Evolutionary conservation across 2,888 invertebrate species (phyloP).

Genomic region (Drosophila emarginata): DNA sequence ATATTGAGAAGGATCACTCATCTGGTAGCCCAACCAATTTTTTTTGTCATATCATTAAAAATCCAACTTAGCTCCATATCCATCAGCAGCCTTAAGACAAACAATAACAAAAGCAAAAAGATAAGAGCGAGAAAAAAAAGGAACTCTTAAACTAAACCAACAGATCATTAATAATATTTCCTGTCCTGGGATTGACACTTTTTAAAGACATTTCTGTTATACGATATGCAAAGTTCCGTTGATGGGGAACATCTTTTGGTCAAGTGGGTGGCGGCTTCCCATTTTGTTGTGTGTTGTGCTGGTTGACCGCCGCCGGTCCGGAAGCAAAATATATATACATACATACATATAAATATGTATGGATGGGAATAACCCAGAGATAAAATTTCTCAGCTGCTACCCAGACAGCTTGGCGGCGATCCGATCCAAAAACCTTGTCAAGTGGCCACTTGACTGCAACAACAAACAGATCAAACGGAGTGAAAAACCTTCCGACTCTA

Average conservation of each 20-base stretch:
- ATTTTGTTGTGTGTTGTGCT: conserved; percentile 2
- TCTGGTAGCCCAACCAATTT: not conserved
- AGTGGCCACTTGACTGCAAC: conserved; percentile 14
- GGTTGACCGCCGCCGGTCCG: conserved; percentile 11
- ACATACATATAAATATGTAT: too few relatives aligned
- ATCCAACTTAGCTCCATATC: not conserved
- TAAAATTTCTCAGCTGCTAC: not conserved
- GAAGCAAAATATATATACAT: not conserved
- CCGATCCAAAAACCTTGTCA: not conserved
- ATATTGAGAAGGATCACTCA: not conserved
- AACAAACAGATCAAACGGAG: conserved; percentile 1
- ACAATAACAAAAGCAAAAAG: not conserved
- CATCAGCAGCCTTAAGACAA: not conserved
- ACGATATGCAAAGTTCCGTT: conserved; percentile 26
- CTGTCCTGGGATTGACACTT: not conserved
- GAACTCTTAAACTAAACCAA: not conserved
- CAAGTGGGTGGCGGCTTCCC: not conserved
- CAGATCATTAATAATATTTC: conserved; percentile 12
- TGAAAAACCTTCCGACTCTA: not conserved
- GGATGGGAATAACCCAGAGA: not conserved
- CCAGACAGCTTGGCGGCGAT: conserved; percentile 68
- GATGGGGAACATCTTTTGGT: conserved; percentile 1
- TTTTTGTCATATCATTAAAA: not conserved
- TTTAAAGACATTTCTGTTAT: not conserved
- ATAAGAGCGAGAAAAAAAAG: not conserved